Evolutionary conservation across 1,140 invertebrate genomes (phyloP), one percentile per base, ranked within the genome.

Genomic region (Heliconius hewitsoni): DNA sequence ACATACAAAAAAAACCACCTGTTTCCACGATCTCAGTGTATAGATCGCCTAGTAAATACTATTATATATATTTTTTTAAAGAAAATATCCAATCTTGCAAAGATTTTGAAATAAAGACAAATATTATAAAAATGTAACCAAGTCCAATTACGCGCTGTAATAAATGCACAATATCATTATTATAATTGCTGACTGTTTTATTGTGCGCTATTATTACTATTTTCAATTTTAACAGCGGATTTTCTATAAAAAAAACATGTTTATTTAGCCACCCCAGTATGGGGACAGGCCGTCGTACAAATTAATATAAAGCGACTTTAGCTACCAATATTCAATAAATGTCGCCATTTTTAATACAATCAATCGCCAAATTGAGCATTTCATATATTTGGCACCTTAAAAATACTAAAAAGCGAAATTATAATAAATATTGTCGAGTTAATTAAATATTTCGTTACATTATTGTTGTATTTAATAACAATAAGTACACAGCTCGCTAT

Each of bases 151-250:
- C 60, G 60, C 60, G 27, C 60, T 66, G 60, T 23, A 66, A 27
- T 66, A 66, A 66, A 66, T 66, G 60, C 60, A 66, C 23, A 27
- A 27, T 23, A 30, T 30, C 2, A 27, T 60, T 27, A 60, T 9
- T 11, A 66, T 3, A 66, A 5, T 30, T 16, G 60, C 27, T 27
- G n/a, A 60, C 57, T 23, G 8, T 72, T 70, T n/a, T 76, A 84
- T 90, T 91, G 89, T 91, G 86, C 89, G 88, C 86, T 83, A 83
- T 87, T 86, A 87, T 89, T 92, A 92, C 90, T 92, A 92, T 91
- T 91, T 91, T 89, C 90, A 88, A 84, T 86, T 87, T 89, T 86
- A 79, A 84, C 73, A 66, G 60, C 77, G 80, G 71, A 83, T 83
- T 88, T 90, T 88, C 27, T 66, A 66, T 66, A 66, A 66, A 57